phyloP scores from a whole-genome alignment of 2,888 invertebrate genomes.

The Ypsolopha sequella region DNA sequence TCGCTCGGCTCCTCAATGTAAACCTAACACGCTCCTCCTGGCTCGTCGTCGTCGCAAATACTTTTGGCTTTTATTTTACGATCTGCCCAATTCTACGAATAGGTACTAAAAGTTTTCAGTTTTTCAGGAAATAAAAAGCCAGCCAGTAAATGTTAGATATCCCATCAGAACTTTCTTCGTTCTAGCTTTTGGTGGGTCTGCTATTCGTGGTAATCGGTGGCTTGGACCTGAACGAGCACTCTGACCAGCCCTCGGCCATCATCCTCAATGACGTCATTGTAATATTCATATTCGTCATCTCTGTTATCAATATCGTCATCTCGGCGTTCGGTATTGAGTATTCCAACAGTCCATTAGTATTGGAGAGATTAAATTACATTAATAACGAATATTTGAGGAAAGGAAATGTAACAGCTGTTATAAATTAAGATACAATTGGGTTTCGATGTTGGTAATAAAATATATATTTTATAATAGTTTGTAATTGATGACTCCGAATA shows the following conservation, averaged over 20 bases:
- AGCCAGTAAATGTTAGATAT: too few species aligned
- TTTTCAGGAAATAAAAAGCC: too few species aligned
- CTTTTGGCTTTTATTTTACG: too few species aligned
- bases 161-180: slow-evolving; percentile 24
- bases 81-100: too few species aligned
- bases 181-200: slow-evolving; percentile 85
- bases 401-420: slow-evolving; percentile 17
- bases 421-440: too few species aligned
- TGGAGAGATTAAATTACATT: slow-evolving; percentile 52
- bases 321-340: slow-evolving; percentile 89
- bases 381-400: slow-evolving; percentile 48
- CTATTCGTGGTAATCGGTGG: slow-evolving; percentile 87
- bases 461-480: too few species aligned
- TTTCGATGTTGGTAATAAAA: too few species aligned
- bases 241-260: slow-evolving; percentile 81
- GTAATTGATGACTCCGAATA: too few species aligned
- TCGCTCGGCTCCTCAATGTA: too few species aligned
- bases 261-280: slow-evolving; percentile 86
- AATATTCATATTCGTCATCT: slow-evolving; percentile 84
- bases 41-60: too few species aligned
- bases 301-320: slow-evolving; percentile 83
- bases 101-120: too few species aligned
- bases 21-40: too few species aligned
- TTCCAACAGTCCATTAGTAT: slow-evolving; percentile 74
- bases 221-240: slow-evolving; percentile 81